These are phyloP conservation scores for Orius insidiosus DNA, from an alignment of 1,140 invertebrate species.

Conservation along the genomic window DNA sequence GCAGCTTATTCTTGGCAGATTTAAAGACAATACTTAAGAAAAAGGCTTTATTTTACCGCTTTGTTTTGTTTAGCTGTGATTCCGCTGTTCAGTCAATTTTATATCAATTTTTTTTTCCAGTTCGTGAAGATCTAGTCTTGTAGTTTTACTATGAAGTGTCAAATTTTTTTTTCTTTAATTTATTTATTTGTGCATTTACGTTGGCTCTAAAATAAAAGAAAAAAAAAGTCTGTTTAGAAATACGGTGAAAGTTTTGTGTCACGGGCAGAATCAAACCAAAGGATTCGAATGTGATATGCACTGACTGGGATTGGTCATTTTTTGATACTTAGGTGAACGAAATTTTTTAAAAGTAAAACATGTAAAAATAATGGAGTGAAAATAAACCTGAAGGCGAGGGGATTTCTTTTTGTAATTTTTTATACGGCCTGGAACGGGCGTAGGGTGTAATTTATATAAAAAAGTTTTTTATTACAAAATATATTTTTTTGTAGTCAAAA, in stretches of 20 bases:
- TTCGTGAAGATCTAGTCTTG: too few species aligned
- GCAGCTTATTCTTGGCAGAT: not conserved
- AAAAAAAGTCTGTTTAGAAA: too few species aligned
- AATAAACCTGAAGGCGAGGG: constrained; percentile 4
- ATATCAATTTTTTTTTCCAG: too few species aligned
- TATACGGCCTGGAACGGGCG: constrained; percentile 10
- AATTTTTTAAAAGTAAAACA: not conserved
- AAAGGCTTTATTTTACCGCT: too few species aligned
- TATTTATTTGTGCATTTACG: too few species aligned
- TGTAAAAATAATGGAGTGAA: too few species aligned
- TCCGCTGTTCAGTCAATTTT: too few species aligned
- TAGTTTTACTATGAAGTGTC: too few species aligned
- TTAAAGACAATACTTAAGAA: not conserved
- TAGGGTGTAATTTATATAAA: constrained; percentile 14
- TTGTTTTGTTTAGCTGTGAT: too few species aligned
- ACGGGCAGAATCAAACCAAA: constrained; percentile 12
- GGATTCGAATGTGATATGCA: constrained; percentile 15
- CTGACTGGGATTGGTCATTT: constrained; percentile 13
- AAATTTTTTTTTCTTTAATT: too few species aligned
- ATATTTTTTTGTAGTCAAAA: constrained; percentile 15
- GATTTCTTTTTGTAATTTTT: constrained; percentile 16
- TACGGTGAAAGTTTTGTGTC: too few species aligned
- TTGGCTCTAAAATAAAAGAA: too few species aligned
- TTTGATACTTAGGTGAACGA: constrained; percentile 13
- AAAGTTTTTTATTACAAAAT: not conserved